Conservation (phyloP, 1,140 invertebrate species). For the Thereuonema tuberculata region DNA sequence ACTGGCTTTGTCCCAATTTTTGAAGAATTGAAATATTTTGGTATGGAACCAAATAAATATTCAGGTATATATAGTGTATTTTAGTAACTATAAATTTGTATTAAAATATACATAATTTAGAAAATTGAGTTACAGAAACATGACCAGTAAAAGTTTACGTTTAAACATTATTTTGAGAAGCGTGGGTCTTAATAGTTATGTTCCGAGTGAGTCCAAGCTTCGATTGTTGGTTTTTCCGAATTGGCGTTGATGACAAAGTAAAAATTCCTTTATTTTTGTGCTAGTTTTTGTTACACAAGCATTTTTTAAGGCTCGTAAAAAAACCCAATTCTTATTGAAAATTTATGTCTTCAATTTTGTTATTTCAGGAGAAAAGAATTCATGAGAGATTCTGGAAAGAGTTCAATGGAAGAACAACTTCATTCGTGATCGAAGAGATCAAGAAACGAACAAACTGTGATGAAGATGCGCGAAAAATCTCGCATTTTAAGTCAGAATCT, state of each 20-base stretch:
- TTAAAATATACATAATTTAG: too few relatives aligned
- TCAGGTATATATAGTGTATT: too few relatives aligned
- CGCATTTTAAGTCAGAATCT: background rate
- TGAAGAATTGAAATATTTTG: too few relatives aligned
- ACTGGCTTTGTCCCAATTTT: too few relatives aligned
- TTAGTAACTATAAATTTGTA: too few relatives aligned
- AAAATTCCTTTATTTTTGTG: background rate
- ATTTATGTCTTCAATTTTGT: background rate
- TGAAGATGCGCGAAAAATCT: background rate
- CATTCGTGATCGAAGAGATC: background rate
- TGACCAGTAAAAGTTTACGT: too few relatives aligned
- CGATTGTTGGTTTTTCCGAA: background rate
- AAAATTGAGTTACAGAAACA: too few relatives aligned
- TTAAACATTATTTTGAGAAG: background rate
- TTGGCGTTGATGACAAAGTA: background rate
- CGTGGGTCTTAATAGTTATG: background rate
- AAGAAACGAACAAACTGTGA: background rate
- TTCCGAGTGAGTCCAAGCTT: background rate
- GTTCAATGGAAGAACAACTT: background rate
- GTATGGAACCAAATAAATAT: too few relatives aligned
- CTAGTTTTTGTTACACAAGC: background rate
- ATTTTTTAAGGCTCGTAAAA: background rate
- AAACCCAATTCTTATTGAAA: background rate
- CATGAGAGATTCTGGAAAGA: background rate
- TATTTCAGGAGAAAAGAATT: background rate